A percentile compares a stretch with the other conserved stretches of the same genome.
These are phyloP conservation scores for Vanessa cardui DNA, from an alignment of 2,888 invertebrate genomes.

Conservation along the genomic window DNA sequence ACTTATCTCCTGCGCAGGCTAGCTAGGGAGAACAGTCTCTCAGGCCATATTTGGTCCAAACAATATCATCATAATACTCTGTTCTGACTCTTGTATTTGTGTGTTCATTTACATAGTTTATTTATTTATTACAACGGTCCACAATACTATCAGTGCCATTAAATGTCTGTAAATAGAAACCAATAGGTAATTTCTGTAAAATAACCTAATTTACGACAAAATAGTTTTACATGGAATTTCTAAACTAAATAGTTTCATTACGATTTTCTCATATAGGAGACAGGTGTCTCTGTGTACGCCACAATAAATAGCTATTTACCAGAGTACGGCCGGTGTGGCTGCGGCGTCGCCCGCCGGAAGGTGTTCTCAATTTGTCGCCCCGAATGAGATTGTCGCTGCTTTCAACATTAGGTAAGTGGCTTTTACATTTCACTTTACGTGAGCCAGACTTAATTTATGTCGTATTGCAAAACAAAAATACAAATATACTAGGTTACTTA, in stretches of 20 bases:
- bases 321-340: slow-evolving; percentile 57
- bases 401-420: slow-evolving; percentile 76
- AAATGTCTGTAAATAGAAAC: no score
- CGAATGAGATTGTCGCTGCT: slow-evolving; percentile 78
- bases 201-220: not conserved
- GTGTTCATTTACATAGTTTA: no score
- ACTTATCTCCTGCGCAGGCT: no score
- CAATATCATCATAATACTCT: no score
- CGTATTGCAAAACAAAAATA: slow-evolving; percentile 14
- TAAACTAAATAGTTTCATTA: slow-evolving; percentile 22
- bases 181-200: not conserved
- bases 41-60: no score
- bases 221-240: not conserved
- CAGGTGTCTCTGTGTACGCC: slow-evolving; percentile 70
- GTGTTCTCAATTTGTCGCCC: slow-evolving; percentile 79
- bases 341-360: slow-evolving; percentile 65
- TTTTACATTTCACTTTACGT: slow-evolving; percentile 73
- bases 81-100: no score
- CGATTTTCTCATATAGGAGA: slow-evolving; percentile 53
- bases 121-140: no score
- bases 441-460: slow-evolving; percentile 36
- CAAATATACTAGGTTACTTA: not conserved
- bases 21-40: no score
- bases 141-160: no score
- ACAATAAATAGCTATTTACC: slow-evolving; percentile 78